These are phyloP conservation scores for Rafetus swinhoei DNA, from an alignment of 2,113 vertebrate genomes.

Conservation along the genomic window DNA sequence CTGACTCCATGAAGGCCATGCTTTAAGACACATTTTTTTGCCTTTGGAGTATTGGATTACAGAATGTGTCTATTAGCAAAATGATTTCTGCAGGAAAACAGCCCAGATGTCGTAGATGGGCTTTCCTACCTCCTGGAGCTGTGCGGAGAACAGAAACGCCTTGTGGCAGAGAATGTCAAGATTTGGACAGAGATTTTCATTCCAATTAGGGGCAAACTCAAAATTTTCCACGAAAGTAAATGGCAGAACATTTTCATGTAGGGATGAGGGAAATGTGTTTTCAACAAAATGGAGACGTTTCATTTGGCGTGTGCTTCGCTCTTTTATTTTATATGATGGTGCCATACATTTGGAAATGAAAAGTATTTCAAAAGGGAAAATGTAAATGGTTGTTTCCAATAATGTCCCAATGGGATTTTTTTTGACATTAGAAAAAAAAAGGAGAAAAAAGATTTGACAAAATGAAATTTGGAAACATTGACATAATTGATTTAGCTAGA, in stretches of 20 bases:
- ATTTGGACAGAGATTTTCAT: neutral
- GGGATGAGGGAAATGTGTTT: neutral
- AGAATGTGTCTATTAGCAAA: neutral
- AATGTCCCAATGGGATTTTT: too few species aligned
- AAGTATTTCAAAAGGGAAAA: too few species aligned
- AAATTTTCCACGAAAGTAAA: neutral
- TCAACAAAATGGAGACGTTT: neutral
- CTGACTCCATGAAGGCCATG: rapidly evolving
- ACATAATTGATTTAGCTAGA: neutral
- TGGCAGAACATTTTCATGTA: neutral
- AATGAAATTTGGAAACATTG: neutral
- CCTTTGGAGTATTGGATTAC: neutral
- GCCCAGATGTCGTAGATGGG: too few species aligned
- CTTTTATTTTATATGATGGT: neutral
- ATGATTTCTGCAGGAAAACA: neutral
- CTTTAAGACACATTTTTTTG: neutral
- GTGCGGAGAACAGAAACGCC: too few species aligned
- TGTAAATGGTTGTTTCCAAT: too few species aligned
- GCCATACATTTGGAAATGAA: too few species aligned
- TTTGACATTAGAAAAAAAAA: too few species aligned
- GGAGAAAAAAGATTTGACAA: neutral
- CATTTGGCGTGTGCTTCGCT: neutral
- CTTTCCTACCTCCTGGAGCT: too few species aligned
- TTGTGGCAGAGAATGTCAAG: neutral
- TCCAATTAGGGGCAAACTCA: neutral